Base-by-base conservation (phyloP, 35 echinoderm and acorn worm genomes). In the Ophiothrix spiculata region DNA sequence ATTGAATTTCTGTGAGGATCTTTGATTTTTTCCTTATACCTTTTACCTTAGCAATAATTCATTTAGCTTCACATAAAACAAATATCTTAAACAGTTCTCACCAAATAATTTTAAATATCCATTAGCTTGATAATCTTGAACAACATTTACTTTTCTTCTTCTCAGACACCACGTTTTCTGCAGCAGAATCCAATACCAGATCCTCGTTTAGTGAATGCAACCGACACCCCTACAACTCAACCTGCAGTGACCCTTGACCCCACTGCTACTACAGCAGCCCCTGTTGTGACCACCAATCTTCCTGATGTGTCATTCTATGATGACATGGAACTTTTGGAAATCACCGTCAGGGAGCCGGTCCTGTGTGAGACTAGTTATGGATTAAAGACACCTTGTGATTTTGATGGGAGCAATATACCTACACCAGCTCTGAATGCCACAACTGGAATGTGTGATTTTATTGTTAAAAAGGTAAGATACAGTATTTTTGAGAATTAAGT, bases 381-480 rank as follows among this genome's bases (percentile, higher is more conserved):
- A 36, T 34, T 92, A 0, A 56, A 83, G 42, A 45, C 39, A 42
- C 39, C 81, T 29, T 92, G 91, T 64, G 80, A 87, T 12, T 88
- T 88, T 39, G 56, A 88, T 25, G 25, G 45, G 56, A 86, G 81
- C 2, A 80, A 84, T 16, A 29, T 97, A 12, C 95, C 91, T n/a
- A 42, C 64, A 6, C 95, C 95, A 74, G 29, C 38, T 1, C 91
- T 91, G 81, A 87, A 93, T 81, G 31, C 17, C 0, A 78, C 79
- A 39, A 60, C 77, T 19, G 86, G 36, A 60, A 90, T 77, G 16
- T 97, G 95, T 38, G 77, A 88, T 17, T 88, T 93, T 81, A 87
- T 93, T 10, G 74, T 93, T 17, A 36, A 81, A 31, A 40, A 96
- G 90, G 93, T 96, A 33, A 86, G 87, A 54, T 83, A 79, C 10